These are phyloP conservation scores for Discoglossus pictus DNA, from an alignment of 2,797 vertebrate species.

Conservation along the genomic window DNA sequence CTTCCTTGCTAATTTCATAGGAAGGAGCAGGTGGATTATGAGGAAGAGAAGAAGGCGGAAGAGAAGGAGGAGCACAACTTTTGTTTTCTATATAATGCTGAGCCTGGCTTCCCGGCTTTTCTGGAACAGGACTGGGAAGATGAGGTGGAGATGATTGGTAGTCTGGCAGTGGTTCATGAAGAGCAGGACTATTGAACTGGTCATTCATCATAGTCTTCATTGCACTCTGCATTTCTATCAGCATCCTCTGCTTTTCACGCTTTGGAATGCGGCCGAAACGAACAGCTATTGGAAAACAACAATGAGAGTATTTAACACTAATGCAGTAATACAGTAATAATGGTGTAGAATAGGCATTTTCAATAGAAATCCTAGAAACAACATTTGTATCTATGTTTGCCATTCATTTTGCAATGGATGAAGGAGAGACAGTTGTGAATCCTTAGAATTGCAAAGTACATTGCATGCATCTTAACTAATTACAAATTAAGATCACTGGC, in stretches of 20 bases:
- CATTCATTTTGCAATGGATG: too few species aligned
- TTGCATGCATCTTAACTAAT: too few species aligned
- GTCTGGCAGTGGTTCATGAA: slow-evolving; percentile 69
- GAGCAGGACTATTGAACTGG: slow-evolving; percentile 81
- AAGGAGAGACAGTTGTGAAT: too few species aligned
- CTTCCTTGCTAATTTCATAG: slow-evolving; percentile 90
- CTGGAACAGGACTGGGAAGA: slow-evolving; percentile 53
- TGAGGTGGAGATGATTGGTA: slow-evolving; percentile 61
- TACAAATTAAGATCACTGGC: too few species aligned
- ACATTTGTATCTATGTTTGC: too few species aligned
- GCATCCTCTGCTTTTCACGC: slow-evolving; percentile 95
- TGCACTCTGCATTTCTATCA: slow-evolving; percentile 97
- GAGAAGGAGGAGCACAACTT: slow-evolving; percentile 58
- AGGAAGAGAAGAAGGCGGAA: slow-evolving; percentile 54
- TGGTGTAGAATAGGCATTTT: too few species aligned
- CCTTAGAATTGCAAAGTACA: too few species aligned
- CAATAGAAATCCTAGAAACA: too few species aligned
- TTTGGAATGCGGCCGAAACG: slow-evolving; percentile 97
- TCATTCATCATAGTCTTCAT: slow-evolving; percentile 98
- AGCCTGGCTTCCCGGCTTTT: slow-evolving; percentile 64
- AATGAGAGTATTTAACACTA: too few species aligned
- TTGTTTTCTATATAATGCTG: slow-evolving; percentile 67
- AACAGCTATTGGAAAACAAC: slow-evolving; percentile 76
- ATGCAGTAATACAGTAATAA: too few species aligned
- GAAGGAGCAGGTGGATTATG: slow-evolving; percentile 44